These are phyloP conservation scores for Chaetogeoica ovagalla DNA, from an alignment of 2,888 invertebrate species.

Conservation along the genomic window DNA sequence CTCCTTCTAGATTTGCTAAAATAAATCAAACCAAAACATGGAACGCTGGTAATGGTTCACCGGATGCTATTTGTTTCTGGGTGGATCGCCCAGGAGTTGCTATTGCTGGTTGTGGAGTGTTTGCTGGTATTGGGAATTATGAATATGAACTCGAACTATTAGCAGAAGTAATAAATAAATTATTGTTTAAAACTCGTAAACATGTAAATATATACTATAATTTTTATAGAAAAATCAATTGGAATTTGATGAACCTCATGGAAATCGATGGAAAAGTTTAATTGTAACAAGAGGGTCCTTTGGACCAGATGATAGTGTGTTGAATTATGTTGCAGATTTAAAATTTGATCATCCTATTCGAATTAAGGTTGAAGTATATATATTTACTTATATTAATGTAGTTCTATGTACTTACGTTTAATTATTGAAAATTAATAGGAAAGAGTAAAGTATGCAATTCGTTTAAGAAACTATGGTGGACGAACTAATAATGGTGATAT, in stretches of 20 bases:
- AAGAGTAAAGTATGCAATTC: constrained; percentile 83
- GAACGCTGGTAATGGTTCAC: constrained; percentile 96
- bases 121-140: constrained; percentile 84
- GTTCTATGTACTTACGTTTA: background rate
- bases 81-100: constrained; percentile 89
- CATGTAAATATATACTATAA: background rate
- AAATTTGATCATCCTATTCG: constrained; percentile 87
- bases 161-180: constrained; percentile 67
- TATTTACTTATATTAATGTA: background rate
- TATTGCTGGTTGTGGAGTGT: constrained; percentile 86
- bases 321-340: constrained; percentile 85
- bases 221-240: constrained; percentile 59
- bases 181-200: background rate
- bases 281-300: constrained; percentile 83
- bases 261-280: constrained; percentile 85
- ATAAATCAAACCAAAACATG: constrained; percentile 88
- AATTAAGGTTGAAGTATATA: constrained; percentile 68
- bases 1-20: constrained; percentile 87
- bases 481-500: constrained; percentile 94
- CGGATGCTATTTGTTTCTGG: constrained; percentile 93
- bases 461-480: constrained; percentile 86
- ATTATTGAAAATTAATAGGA: constrained; percentile 64
- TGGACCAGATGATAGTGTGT: constrained; percentile 76
- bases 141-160: constrained; percentile 89
- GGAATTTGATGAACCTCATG: constrained; percentile 61